A percentile compares a stretch with the other conserved stretches of the same genome.
Conservation (phyloP, 1,140 invertebrate genomes). For the Oppia nitens region DNA sequence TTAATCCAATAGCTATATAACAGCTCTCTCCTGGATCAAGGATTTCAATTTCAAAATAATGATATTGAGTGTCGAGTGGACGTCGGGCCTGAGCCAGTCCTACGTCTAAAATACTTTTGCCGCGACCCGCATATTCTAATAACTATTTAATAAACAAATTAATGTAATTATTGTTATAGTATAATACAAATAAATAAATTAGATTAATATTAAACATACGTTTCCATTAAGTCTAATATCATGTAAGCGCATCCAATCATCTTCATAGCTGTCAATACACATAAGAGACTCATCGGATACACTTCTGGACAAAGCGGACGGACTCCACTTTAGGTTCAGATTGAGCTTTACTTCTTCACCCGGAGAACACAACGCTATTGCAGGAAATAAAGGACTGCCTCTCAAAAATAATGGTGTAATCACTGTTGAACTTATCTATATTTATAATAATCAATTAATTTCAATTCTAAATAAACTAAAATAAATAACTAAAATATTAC, state of each 20-base stretch:
- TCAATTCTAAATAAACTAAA: not conserved
- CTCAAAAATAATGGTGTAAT: constrained; percentile 21
- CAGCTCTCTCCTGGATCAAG: constrained; percentile 40
- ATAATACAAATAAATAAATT: no score
- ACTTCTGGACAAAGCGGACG: constrained; percentile 23
- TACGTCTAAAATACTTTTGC: constrained; percentile 38
- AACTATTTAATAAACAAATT: no score
- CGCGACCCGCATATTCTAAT: constrained; percentile 37
- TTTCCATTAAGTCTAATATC: constrained; percentile 34
- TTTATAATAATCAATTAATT: constrained; percentile 4
- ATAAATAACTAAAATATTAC: constrained; percentile 20
- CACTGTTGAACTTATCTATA: constrained; percentile 27
- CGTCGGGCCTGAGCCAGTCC: constrained; percentile 38
- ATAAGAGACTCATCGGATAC: constrained; percentile 32
- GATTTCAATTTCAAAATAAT: constrained; percentile 44
- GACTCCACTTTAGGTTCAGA: constrained; percentile 22
- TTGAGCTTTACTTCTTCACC: constrained; percentile 31
- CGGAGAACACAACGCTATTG: constrained; percentile 30
- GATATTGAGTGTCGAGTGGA: constrained; percentile 35
- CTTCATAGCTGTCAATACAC: constrained; percentile 37
- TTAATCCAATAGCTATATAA: constrained; percentile 41
- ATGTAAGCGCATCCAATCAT: constrained; percentile 38
- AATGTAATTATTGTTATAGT: no score
- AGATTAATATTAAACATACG: not conserved
- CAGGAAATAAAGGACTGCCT: constrained; percentile 28